Conservation (phyloP, 2,888 invertebrate genomes). For the Nebria salina region DNA sequence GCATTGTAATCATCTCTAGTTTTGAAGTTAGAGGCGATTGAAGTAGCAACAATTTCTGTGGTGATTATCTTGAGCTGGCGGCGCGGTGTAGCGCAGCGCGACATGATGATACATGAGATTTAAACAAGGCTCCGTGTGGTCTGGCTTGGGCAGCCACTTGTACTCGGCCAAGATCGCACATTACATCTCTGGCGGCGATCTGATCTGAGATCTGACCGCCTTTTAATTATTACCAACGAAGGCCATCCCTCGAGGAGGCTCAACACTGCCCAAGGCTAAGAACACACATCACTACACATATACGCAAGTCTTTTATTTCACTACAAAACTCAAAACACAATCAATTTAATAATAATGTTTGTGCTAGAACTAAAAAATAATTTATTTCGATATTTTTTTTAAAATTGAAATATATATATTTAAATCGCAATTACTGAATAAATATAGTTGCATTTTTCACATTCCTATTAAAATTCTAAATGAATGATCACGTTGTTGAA, state of each 20-base stretch:
- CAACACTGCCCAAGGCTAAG: conserved; percentile 11
- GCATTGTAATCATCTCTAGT: neutral
- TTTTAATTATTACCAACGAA: conserved; percentile 16
- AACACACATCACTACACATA: neutral
- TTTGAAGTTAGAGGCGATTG: neutral
- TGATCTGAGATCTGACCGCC: conserved; percentile 9
- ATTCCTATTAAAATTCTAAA: too few species aligned
- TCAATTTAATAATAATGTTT: neutral
- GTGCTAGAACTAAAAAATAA: too few species aligned
- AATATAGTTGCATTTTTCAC: too few species aligned
- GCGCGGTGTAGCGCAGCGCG: neutral
- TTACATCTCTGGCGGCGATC: neutral
- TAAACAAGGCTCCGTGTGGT: conserved; percentile 1
- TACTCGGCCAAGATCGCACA: neutral
- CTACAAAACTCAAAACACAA: neutral
- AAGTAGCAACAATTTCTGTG: neutral
- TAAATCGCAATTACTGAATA: too few species aligned
- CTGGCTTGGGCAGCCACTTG: neutral
- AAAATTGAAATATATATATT: too few species aligned
- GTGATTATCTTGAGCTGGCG: neutral
- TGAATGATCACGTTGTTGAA: too few species aligned
- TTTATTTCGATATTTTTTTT: too few species aligned
- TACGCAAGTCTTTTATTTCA: neutral
- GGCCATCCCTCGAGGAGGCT: conserved; percentile 8
- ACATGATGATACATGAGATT: neutral